Conservation (phyloP, 1,140 invertebrate species). For the Manduca sexta region DNA sequence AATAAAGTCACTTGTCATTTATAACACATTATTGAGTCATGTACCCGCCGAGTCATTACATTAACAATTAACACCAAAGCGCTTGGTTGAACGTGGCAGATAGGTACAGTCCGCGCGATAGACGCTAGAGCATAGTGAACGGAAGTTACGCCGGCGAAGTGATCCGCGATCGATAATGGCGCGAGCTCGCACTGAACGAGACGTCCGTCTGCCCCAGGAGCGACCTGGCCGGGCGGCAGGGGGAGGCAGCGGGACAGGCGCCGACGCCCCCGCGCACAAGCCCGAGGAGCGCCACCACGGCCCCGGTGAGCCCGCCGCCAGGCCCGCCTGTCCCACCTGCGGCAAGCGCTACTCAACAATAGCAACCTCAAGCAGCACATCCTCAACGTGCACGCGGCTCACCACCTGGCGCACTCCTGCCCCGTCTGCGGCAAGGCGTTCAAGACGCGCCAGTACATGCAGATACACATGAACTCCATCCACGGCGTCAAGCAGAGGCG, state of each 20-base stretch:
- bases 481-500: constrained; percentile 78
- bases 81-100: constrained; percentile 17
- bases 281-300: constrained; percentile 17
- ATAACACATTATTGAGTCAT: constrained; percentile 60
- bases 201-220: constrained; percentile 66
- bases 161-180: constrained; percentile 11
- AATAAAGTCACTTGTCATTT: constrained; percentile 34
- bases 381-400: constrained; percentile 81
- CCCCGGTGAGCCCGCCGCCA: constrained; percentile 47
- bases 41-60: constrained; percentile 42
- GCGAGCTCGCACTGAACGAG: constrained; percentile 47
- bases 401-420: constrained; percentile 77
- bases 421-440: constrained; percentile 79
- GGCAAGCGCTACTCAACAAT: constrained; percentile 78
- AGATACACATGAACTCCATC: constrained; percentile 81
- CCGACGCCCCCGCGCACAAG: no score
- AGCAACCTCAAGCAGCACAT: constrained; percentile 84
- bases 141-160: constrained; percentile 11
- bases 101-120: constrained; percentile 6
- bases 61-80: constrained; percentile 47
- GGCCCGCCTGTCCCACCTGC: constrained; percentile 80
- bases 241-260: no score
- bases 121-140: constrained; percentile 18
- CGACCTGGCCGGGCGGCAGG: constrained; percentile 42
- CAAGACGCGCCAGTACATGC: constrained; percentile 82